phyloP scores from a whole-genome alignment of 2,888 invertebrate genomes.

The Tromatobia lineatoria region DNA sequence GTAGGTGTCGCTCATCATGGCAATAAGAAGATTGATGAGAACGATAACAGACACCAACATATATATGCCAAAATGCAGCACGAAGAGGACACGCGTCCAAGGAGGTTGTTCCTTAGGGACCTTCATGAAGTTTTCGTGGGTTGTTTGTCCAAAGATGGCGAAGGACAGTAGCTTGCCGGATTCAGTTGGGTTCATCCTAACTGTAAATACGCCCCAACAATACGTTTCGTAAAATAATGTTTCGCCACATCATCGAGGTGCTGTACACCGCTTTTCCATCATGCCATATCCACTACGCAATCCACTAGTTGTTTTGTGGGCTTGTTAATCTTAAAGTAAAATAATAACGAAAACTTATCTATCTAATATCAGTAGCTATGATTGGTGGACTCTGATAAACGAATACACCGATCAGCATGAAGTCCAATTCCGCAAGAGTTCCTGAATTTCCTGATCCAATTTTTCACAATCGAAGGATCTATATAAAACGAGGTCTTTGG shows the following conservation, averaged over 20 bases:
- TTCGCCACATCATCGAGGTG: conserved; percentile 4
- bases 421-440: background rate
- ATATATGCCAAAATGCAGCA: conserved; percentile 96
- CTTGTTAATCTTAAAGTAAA: conserved; percentile 15
- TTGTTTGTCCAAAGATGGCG: conserved; percentile 98
- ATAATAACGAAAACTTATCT: conserved; percentile 13
- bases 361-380: conserved; percentile 24
- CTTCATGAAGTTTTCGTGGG: conserved; percentile 91
- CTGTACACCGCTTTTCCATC: conserved; percentile 5
- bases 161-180: conserved; percentile 99
- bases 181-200: conserved; percentile 95
- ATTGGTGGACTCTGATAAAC: conserved; percentile 10
- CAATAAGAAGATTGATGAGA: conserved; percentile 99
- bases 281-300: conserved; percentile 64
- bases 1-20: conserved; percentile 99
- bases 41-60: conserved; percentile 99
- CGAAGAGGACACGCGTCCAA: conserved; percentile 95
- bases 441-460: background rate
- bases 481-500: background rate
- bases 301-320: conserved; percentile 50
- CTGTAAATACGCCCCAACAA: conserved; percentile 88
- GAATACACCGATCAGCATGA: background rate
- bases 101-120: conserved; percentile 89
- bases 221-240: conserved; percentile 43
- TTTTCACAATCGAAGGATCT: background rate